These are phyloP conservation scores for Caradrina kadenii DNA, from an alignment of 2,888 invertebrate species.

Conservation along the genomic window DNA sequence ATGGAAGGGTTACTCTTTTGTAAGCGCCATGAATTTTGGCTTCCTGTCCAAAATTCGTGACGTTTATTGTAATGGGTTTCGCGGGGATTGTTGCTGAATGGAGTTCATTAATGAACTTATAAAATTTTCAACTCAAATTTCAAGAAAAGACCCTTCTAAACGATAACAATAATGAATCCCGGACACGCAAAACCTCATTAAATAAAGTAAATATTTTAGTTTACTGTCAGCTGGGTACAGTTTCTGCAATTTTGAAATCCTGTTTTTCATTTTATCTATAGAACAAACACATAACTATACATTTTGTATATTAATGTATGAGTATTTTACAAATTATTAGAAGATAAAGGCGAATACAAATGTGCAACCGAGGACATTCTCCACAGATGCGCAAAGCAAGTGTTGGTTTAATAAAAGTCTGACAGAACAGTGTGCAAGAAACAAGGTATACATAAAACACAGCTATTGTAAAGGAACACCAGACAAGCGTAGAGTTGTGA, in stretches of 20 bases:
- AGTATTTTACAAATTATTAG: background rate
- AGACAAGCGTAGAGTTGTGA: too few relatives aligned
- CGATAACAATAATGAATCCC: background rate
- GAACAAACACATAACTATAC: too few relatives aligned
- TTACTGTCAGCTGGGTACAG: background rate
- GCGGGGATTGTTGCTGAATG: background rate
- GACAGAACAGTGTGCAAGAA: too few relatives aligned
- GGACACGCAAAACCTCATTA: background rate
- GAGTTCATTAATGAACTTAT: background rate
- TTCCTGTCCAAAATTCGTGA: background rate
- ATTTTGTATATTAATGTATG: too few relatives aligned
- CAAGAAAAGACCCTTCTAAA: background rate
- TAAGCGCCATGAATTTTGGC: background rate
- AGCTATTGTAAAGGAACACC: too few relatives aligned
- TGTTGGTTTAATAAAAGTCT: too few relatives aligned
- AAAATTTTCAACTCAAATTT: background rate
- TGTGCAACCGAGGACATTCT: too few relatives aligned
- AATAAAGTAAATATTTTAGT: background rate
- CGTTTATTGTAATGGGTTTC: conserved; percentile 6
- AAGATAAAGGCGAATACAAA: too few relatives aligned
- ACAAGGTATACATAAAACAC: too few relatives aligned
- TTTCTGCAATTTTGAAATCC: too few relatives aligned
- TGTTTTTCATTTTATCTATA: too few relatives aligned
- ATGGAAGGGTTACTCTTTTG: conserved; percentile 33
- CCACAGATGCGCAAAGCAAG: too few relatives aligned